phyloP scores from a whole-genome alignment of 2,113 vertebrate species.

The Pogona vitticeps region DNA sequence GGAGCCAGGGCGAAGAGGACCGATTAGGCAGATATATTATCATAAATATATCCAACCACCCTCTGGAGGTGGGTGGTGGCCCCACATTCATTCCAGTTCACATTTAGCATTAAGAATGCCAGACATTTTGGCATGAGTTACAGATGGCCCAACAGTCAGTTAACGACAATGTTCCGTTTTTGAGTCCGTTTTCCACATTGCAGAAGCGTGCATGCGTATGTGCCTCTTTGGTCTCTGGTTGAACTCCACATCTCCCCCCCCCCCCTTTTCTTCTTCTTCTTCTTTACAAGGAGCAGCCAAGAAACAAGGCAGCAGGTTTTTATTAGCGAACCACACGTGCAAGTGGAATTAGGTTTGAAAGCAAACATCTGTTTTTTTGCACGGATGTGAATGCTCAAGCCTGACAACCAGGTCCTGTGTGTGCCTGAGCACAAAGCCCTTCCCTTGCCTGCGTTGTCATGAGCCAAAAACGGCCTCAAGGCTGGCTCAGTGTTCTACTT shows the following conservation, averaged over 20 bases:
- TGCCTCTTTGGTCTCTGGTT: not conserved
- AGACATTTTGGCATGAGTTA: conserved; percentile 1
- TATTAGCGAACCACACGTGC: conserved; percentile 25
- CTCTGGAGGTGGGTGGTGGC: conserved; percentile 16
- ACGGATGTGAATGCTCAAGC: not conserved
- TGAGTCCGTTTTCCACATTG: not conserved
- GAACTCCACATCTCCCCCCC: not conserved
- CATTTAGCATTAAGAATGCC: conserved; percentile 6
- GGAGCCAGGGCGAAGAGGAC: conserved; percentile 29
- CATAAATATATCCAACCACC: conserved; percentile 8
- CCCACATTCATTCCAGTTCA: conserved; percentile 1
- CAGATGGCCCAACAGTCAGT: not conserved
- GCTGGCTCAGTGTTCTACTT: not conserved
- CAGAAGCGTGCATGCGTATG: conserved; percentile 2
- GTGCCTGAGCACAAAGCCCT: not conserved
- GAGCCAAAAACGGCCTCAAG: conserved; percentile 1
- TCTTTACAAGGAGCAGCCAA: not conserved
- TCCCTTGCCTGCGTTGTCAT: not conserved
- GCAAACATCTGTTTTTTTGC: not conserved
- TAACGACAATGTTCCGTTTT: not conserved
- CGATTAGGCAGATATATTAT: not conserved
- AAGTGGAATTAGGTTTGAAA: conserved; percentile 20
- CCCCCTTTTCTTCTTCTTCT: no score
- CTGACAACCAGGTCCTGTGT: not conserved
- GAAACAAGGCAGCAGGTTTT: conserved; percentile 15